Evolutionary conservation across 2,888 invertebrate species (phyloP).

Genomic region (Coenonympha glycerion): DNA sequence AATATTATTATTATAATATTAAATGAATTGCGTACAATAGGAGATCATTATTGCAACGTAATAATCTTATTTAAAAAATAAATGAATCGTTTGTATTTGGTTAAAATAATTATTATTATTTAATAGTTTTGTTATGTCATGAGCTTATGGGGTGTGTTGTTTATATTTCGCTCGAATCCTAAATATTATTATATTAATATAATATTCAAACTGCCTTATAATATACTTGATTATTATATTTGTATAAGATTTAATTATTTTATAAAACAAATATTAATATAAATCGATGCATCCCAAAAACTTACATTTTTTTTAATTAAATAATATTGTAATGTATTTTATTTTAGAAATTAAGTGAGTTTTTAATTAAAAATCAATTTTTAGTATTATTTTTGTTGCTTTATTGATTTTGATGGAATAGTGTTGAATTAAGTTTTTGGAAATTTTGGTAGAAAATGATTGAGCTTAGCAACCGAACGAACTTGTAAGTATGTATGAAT

Average conservation of each 20-base stretch:
- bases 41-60: slow-evolving; percentile 14
- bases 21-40: slow-evolving; percentile 18
- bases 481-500: slow-evolving; percentile 49
- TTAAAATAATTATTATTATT: slow-evolving; percentile 34
- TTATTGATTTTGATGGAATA: slow-evolving; percentile 10
- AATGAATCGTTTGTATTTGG: slow-evolving; percentile 32
- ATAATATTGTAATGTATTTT: neutral
- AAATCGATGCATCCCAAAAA: slow-evolving; percentile 11
- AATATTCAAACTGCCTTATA: neutral
- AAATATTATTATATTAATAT: slow-evolving; percentile 11
- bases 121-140: slow-evolving; percentile 14
- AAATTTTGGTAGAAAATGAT: slow-evolving; percentile 10
- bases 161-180: slow-evolving; percentile 43
- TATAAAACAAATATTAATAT: slow-evolving; percentile 2
- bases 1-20: slow-evolving; percentile 24
- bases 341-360: neutral
- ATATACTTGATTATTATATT: neutral
- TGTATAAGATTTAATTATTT: neutral
- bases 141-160: slow-evolving; percentile 27
- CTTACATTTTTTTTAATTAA: slow-evolving; percentile 4
- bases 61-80: slow-evolving; percentile 31
- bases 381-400: slow-evolving; percentile 15
- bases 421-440: slow-evolving; percentile 3
- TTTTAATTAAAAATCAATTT: slow-evolving; percentile 3
- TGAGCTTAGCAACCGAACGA: slow-evolving; percentile 42